These are phyloP conservation scores for Gastrophryne carolinensis DNA, from an alignment of 2,797 vertebrate genomes.

Conservation along the genomic window DNA sequence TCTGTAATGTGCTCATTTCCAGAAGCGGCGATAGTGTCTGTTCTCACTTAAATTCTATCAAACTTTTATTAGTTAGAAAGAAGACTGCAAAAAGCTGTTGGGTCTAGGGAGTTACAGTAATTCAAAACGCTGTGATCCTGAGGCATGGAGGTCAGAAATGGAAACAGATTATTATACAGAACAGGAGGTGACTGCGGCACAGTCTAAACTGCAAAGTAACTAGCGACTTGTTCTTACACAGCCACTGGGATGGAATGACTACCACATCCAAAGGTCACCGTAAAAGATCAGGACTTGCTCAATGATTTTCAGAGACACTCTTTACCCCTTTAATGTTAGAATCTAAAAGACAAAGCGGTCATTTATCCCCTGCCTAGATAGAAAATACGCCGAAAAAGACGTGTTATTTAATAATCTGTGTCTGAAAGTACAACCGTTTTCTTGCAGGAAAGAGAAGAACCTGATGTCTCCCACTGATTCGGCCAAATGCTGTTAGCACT, in stretches of 20 bases:
- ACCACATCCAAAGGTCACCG: constrained; percentile 36
- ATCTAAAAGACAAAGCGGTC: constrained; percentile 23
- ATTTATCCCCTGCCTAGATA: constrained; percentile 4
- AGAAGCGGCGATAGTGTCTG: constrained; percentile 25
- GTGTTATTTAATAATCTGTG: constrained; percentile 41
- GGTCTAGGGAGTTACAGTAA: constrained; percentile 50
- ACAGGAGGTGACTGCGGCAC: constrained; percentile 46
- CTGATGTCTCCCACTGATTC: constrained; percentile 31
- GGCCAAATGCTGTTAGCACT: constrained; percentile 6
- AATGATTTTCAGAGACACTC: constrained; percentile 14
- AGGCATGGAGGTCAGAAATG: constrained; percentile 39
- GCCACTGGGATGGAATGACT: constrained; percentile 49
- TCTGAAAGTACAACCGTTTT: constrained; percentile 1
- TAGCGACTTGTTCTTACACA: constrained; percentile 50
- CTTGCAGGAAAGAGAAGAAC: constrained; percentile 31
- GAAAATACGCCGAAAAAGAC: background rate
- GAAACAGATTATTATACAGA: constrained; percentile 51
- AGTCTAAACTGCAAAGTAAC: constrained; percentile 49
- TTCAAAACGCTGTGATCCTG: constrained; percentile 45
- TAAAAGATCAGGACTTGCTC: constrained; percentile 23
- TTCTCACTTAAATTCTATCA: constrained; percentile 43
- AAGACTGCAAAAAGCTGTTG: constrained; percentile 22
- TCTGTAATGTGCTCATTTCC: constrained; percentile 20
- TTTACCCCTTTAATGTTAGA: constrained; percentile 27
- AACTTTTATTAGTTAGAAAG: constrained; percentile 47